A percentile compares a stretch with the other conserved stretches of the same genome.
phyloP scores from a whole-genome alignment of 2,113 vertebrate genomes.

The Globicephala melas region DNA sequence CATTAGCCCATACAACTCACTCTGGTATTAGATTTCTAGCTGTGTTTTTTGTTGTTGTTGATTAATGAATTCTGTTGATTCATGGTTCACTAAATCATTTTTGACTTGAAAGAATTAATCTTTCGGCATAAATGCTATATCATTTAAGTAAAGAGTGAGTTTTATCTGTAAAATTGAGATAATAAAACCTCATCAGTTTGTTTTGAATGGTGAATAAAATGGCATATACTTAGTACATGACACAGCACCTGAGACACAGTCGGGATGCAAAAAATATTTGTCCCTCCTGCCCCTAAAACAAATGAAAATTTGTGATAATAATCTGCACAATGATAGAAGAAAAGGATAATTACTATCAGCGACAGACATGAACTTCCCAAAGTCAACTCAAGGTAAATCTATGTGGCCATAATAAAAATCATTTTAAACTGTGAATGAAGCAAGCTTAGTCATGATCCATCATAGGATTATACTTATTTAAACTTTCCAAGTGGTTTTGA shows the following conservation, averaged over 20 bases:
- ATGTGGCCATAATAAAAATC: constrained; percentile 43
- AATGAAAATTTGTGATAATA: background rate
- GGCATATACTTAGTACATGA: too few relatives aligned
- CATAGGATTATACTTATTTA: background rate
- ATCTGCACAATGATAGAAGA: background rate
- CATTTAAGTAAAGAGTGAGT: background rate
- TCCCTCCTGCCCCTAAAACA: background rate
- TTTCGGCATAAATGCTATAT: background rate
- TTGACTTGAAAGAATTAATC: background rate
- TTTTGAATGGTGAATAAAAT: background rate
- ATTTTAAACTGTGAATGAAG: constrained; percentile 55
- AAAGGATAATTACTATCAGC: constrained; percentile 55
- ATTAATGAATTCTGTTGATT: background rate
- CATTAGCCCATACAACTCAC: background rate
- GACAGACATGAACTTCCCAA: constrained; percentile 48
- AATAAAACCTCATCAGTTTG: background rate
- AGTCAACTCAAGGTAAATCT: constrained; percentile 60
- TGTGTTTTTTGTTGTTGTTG: background rate
- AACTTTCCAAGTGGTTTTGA: constrained; percentile 17
- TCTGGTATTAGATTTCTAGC: background rate
- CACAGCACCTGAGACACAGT: background rate
- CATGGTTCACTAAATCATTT: background rate
- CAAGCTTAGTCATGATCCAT: constrained; percentile 51
- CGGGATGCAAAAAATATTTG: background rate
- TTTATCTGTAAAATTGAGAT: background rate